Conservation (phyloP, 1,140 invertebrate species). For the Bombus confusus region DNA sequence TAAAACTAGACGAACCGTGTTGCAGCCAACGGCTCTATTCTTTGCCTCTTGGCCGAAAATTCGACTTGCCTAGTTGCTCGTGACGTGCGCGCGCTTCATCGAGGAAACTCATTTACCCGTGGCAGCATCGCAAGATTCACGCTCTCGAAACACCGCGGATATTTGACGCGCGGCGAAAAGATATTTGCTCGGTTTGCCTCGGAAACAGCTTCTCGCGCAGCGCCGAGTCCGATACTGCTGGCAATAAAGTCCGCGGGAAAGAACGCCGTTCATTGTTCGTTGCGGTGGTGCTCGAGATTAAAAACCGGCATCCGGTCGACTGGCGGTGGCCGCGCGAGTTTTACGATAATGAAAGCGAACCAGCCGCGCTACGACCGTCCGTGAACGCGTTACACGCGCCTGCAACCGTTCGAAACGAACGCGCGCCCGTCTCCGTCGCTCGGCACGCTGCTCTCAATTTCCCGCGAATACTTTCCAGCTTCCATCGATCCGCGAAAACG, state of each 20-base stretch:
- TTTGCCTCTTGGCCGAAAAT: not conserved
- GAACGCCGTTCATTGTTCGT: constrained; percentile 6
- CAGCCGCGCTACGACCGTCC: not conserved
- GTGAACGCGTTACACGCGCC: not conserved
- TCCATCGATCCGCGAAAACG: not conserved
- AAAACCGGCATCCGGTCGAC: not conserved
- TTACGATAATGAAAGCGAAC: constrained; percentile 7
- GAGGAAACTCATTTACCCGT: not conserved
- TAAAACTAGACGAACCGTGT: too few species aligned
- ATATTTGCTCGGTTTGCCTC: not conserved
- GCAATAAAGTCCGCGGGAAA: constrained; percentile 4
- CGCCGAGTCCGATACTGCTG: not conserved
- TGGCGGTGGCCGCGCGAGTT: not conserved
- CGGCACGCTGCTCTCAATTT: not conserved
- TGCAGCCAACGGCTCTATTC: too few species aligned
- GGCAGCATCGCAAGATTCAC: not conserved
- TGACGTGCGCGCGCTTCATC: too few species aligned
- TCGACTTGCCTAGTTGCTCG: not conserved
- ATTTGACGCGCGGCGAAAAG: not conserved
- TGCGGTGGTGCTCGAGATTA: not conserved
- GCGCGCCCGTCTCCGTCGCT: not conserved
- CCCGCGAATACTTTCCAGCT: not conserved
- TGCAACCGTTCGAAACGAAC: not conserved
- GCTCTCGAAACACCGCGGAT: not conserved
- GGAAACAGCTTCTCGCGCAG: not conserved